Evolutionary conservation across 2,113 vertebrate species (phyloP).

Genomic region (Scytalopus superciliaris): DNA sequence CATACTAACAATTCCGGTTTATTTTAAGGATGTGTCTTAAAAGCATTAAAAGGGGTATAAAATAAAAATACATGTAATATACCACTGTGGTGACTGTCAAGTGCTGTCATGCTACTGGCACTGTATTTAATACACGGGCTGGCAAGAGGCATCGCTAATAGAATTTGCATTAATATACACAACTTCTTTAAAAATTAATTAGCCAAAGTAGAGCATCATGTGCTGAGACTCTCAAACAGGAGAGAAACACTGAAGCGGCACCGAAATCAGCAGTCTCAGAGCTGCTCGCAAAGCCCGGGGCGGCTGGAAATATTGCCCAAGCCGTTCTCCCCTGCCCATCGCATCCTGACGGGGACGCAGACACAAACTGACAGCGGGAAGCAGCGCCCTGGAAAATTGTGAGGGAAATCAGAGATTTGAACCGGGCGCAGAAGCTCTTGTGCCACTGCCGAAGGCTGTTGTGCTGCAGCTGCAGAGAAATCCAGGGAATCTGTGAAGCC

Average conservation of each 20-base stretch:
- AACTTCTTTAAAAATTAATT: slow-evolving; percentile 62
- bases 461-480: background rate
- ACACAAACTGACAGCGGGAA: background rate
- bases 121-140: slow-evolving; percentile 35
- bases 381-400: background rate
- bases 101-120: slow-evolving; percentile 53
- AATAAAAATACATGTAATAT: slow-evolving; percentile 53
- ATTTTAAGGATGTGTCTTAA: slow-evolving; percentile 40
- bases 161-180: slow-evolving; percentile 51
- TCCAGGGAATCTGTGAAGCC: background rate
- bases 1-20: background rate
- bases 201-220: slow-evolving; percentile 51
- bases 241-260: slow-evolving; percentile 1
- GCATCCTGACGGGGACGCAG: background rate
- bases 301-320: background rate
- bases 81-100: slow-evolving; percentile 30
- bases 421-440: background rate
- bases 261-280: background rate
- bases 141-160: slow-evolving; percentile 45
- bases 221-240: slow-evolving; percentile 35
- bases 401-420: background rate
- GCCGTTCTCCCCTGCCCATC: background rate
- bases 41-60: slow-evolving; percentile 29
- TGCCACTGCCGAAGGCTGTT: background rate
- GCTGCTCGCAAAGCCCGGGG: background rate